Evolutionary conservation across 1,140 invertebrate genomes (phyloP).

Genomic region (Pseudomyrmex flavicornis): DNA sequence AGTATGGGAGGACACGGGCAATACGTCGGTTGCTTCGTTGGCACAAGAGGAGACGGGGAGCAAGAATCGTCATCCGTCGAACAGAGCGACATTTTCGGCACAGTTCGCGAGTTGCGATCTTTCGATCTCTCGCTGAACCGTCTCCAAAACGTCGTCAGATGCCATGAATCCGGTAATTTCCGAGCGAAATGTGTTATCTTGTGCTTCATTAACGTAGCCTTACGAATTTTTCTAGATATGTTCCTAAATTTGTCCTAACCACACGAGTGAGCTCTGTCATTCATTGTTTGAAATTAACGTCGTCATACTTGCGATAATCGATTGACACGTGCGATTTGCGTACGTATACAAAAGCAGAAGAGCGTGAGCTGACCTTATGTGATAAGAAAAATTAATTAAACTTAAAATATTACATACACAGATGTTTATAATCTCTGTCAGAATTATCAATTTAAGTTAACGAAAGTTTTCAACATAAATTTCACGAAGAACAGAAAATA

Average conservation of each 20-base stretch:
- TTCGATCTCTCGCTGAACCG: background rate
- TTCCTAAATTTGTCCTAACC: background rate
- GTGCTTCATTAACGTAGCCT: background rate
- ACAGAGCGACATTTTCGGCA: background rate
- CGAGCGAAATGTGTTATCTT: background rate
- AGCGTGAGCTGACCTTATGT: background rate
- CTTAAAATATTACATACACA: too few relatives aligned
- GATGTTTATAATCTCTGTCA: too few relatives aligned
- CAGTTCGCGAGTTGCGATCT: background rate
- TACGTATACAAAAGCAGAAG: background rate
- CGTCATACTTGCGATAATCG: background rate
- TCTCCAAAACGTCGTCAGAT: slow-evolving; percentile 7
- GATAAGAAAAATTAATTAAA: too few relatives aligned
- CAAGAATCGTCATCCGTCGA: slow-evolving; percentile 8
- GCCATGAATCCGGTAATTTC: background rate
- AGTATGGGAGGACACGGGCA: background rate
- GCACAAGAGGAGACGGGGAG: background rate
- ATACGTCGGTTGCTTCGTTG: background rate
- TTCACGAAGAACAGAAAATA: background rate
- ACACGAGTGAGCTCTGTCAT: background rate
- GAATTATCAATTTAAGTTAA: too few relatives aligned
- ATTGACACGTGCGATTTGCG: background rate
- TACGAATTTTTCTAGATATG: background rate
- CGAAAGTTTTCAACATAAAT: background rate
- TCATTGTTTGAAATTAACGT: background rate